A percentile compares a stretch with the other conserved stretches of the same genome.
phyloP scores from a whole-genome alignment of 2,113 vertebrate species.

The Mustelus asterias region DNA sequence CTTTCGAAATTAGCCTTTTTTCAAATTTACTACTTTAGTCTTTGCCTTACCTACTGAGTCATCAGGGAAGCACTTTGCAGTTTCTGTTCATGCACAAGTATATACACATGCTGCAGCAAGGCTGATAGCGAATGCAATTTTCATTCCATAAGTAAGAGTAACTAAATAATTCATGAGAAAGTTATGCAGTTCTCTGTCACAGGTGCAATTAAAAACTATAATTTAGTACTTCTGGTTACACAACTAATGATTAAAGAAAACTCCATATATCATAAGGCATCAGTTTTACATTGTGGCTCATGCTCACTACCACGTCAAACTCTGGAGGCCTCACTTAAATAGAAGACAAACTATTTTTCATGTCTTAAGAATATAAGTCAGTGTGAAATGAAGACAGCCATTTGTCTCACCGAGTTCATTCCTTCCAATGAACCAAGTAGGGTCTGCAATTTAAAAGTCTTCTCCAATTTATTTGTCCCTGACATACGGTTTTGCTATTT shows the following conservation, averaged over 20 bases:
- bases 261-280: neutral
- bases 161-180: neutral
- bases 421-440: neutral
- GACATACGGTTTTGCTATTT: neutral
- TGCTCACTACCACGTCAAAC: neutral
- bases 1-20: neutral
- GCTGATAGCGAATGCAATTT: neutral
- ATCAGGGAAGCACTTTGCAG: neutral
- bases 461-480: neutral
- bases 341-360: neutral
- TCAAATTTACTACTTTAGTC: neutral
- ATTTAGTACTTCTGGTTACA: neutral
- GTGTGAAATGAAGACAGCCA: neutral
- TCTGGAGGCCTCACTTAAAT: neutral
- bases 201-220: neutral
- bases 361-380: neutral
- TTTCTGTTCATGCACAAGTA: neutral
- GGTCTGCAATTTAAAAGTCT: neutral
- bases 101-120: neutral
- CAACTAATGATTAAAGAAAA: neutral
- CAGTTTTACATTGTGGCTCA: neutral
- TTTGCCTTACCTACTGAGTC: neutral
- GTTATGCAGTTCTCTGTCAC: neutral
- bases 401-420: neutral
- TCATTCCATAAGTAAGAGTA: neutral